Conservation (phyloP, 1,140 invertebrate species). For the Phymorhynchus buccinoides region DNA sequence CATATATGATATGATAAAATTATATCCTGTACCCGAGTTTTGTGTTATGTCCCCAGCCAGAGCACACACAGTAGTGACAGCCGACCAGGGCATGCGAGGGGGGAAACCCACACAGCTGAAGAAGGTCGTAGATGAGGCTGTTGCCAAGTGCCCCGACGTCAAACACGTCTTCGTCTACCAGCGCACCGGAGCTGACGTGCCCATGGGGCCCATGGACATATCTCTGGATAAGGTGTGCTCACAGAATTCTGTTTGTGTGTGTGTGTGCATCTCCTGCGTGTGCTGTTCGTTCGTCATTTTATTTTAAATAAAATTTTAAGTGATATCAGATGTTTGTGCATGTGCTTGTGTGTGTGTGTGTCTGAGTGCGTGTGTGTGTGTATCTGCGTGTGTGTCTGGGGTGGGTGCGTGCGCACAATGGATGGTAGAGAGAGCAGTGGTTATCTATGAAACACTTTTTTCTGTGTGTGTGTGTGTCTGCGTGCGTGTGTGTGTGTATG, state of each 20-base stretch:
- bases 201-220: constrained; percentile 68
- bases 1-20: no score
- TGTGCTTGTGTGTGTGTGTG: constrained; percentile 14
- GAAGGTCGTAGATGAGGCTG: constrained; percentile 75
- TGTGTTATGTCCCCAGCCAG: constrained; percentile 62
- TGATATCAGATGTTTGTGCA: neutral
- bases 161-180: constrained; percentile 75
- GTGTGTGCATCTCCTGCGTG: neutral
- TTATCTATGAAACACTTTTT: no score
- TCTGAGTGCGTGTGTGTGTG: neutral
- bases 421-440: neutral
- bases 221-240: constrained; percentile 64
- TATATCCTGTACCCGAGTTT: no score
- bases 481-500: no score
- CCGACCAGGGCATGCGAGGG: constrained; percentile 75
- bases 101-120: constrained; percentile 76
- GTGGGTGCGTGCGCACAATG: neutral
- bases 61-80: constrained; percentile 75
- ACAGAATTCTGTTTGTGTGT: neutral
- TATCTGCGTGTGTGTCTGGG: neutral
- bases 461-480: no score
- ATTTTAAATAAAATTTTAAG: neutral
- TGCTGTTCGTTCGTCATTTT: neutral
- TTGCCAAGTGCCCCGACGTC: constrained; percentile 72
- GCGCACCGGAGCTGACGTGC: constrained; percentile 68